Evolutionary conservation across 1,140 invertebrate species (phyloP).

Genomic region (Heterodera schachtii): DNA sequence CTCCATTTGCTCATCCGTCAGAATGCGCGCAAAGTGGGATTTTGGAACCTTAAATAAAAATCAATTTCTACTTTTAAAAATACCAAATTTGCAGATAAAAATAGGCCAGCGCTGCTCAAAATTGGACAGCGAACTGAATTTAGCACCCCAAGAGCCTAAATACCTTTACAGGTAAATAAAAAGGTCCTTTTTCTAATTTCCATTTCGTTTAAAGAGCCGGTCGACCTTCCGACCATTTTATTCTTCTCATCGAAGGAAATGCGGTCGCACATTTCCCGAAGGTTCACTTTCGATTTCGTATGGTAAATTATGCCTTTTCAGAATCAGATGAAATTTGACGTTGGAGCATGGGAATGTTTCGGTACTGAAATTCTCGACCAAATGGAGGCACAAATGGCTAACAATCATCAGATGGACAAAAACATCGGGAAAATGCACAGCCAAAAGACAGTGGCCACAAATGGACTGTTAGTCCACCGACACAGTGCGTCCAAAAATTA

Average conservation of each 20-base stretch:
- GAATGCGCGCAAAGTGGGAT: conserved; percentile 47
- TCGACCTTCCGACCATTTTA: conserved; percentile 46
- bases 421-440: conserved; percentile 10
- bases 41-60: conserved; percentile 18
- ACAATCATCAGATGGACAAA: conserved; percentile 17
- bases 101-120: conserved; percentile 13
- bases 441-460: conserved; percentile 20
- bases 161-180: conserved; percentile 12
- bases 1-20: conserved; percentile 46
- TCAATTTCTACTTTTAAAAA: neutral
- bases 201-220: conserved; percentile 33
- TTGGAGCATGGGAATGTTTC: conserved; percentile 59
- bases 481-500: conserved; percentile 18
- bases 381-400: conserved; percentile 32
- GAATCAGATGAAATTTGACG: conserved; percentile 54
- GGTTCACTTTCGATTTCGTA: conserved; percentile 24
- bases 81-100: conserved; percentile 18
- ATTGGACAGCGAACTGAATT: conserved; percentile 29
- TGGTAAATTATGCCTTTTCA: conserved; percentile 21
- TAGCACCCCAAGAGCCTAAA: conserved; percentile 36
- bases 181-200: neutral
- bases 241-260: conserved; percentile 54
- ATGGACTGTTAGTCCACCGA: conserved; percentile 26
- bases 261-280: conserved; percentile 50
- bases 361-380: conserved; percentile 48